phyloP scores from a whole-genome alignment of 2,113 vertebrate genomes.

The Vulpes vulpes region DNA sequence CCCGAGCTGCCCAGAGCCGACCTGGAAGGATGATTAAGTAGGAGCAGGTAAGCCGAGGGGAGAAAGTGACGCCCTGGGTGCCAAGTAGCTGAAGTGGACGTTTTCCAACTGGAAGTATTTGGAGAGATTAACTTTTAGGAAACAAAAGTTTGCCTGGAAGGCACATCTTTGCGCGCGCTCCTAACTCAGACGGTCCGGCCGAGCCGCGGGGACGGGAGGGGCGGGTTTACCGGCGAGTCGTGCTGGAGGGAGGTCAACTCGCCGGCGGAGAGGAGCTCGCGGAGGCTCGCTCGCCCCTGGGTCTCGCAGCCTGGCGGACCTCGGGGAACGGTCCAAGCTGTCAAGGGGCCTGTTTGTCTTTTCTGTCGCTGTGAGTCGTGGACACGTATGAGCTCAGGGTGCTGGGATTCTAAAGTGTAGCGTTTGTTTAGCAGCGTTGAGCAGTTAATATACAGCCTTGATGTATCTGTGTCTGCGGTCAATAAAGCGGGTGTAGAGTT shows the following conservation, averaged over 20 bases:
- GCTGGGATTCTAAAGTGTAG: slow-evolving; percentile 75
- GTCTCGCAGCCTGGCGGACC: slow-evolving; percentile 36
- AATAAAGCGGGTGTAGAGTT: slow-evolving; percentile 62
- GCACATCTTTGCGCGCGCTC: slow-evolving; percentile 14
- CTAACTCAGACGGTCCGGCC: slow-evolving; percentile 41
- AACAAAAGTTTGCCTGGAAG: slow-evolving; percentile 72
- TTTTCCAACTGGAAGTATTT: slow-evolving; percentile 77
- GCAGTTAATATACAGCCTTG: slow-evolving; percentile 62
- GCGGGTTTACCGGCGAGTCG: neutral
- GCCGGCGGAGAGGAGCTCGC: slow-evolving; percentile 62
- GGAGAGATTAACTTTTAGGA: slow-evolving; percentile 70
- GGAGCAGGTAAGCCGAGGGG: slow-evolving; percentile 64
- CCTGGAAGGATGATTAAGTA: slow-evolving; percentile 55
- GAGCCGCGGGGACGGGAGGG: neutral
- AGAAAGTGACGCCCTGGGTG: slow-evolving; percentile 41
- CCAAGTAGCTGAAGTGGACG: slow-evolving; percentile 64
- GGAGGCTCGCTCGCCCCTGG: slow-evolving; percentile 21
- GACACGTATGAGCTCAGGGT: slow-evolving; percentile 71
- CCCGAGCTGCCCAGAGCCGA: neutral
- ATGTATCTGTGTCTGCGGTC: slow-evolving; percentile 58
- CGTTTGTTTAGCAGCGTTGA: slow-evolving; percentile 72
- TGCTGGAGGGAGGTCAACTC: slow-evolving; percentile 52
- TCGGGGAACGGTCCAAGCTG: slow-evolving; percentile 70
- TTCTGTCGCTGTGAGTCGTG: slow-evolving; percentile 74
- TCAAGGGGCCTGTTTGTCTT: slow-evolving; percentile 78